Percentiles rank a stretch among this genome's conserved stretches.
These are phyloP conservation scores for Oryzaephilus surinamensis DNA, from an alignment of 1,140 invertebrate species.

Conservation along the genomic window DNA sequence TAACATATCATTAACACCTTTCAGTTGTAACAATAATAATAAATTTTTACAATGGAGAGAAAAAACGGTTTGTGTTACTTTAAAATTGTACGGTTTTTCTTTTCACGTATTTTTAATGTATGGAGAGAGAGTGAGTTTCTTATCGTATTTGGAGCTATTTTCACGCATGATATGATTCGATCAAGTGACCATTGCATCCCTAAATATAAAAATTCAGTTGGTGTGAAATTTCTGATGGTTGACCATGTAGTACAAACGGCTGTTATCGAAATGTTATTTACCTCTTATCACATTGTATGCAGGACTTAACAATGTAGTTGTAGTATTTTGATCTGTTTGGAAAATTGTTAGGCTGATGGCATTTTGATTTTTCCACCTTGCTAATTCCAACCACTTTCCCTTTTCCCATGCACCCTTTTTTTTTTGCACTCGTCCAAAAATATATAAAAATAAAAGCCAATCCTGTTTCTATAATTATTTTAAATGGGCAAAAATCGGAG, in stretches of 20 bases:
- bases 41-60: too few species aligned
- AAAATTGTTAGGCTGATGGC: constrained; percentile 31
- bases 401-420: too few species aligned
- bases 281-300: constrained; percentile 32
- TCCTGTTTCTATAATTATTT: too few species aligned
- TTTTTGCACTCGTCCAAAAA: too few species aligned
- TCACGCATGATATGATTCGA: constrained; percentile 19
- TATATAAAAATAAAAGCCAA: too few species aligned
- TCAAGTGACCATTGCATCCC: constrained; percentile 25
- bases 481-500: too few species aligned
- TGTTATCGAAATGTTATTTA: constrained; percentile 28
- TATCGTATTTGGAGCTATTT: constrained; percentile 23
- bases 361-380: too few species aligned
- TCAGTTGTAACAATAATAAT: too few species aligned
- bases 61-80: too few species aligned
- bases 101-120: constrained; percentile 11
- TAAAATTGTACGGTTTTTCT: too few species aligned
- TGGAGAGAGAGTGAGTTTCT: background rate
- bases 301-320: constrained; percentile 35
- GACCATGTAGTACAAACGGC: constrained; percentile 4
- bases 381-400: too few species aligned
- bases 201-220: constrained; percentile 31
- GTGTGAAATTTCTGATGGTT: constrained; percentile 34
- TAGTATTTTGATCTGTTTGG: constrained; percentile 19
- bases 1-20: too few species aligned